Conservation (phyloP, 2,113 vertebrate species). For the Gymnarchus niloticus region DNA sequence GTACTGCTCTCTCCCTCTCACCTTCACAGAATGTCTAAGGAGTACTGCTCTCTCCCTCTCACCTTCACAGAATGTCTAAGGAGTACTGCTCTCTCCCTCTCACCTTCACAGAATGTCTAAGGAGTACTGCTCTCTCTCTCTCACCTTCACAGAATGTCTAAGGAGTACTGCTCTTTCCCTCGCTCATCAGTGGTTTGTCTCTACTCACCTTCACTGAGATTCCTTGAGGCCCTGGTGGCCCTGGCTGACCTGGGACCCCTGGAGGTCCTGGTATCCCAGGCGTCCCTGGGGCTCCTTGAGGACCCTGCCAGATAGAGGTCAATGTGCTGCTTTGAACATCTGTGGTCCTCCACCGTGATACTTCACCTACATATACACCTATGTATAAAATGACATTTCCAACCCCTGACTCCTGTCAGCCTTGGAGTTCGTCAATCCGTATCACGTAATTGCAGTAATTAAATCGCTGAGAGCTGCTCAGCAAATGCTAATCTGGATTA, state of each 20-base stretch:
- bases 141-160: too few species aligned
- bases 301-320: slow-evolving; percentile 49
- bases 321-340: neutral
- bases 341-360: neutral
- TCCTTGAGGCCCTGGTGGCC: slow-evolving; percentile 64
- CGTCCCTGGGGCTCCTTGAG: slow-evolving; percentile 56
- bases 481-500: neutral
- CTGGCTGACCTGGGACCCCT: slow-evolving; percentile 60
- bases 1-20: too few species aligned
- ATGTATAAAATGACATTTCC: neutral
- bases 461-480: neutral
- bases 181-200: neutral
- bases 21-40: too few species aligned
- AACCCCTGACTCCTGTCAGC: neutral
- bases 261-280: slow-evolving; percentile 55
- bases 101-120: too few species aligned
- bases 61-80: too few species aligned
- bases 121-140: too few species aligned
- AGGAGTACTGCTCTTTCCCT: neutral
- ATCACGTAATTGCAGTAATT: neutral
- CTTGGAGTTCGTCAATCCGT: neutral
- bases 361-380: neutral
- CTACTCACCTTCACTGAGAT: slow-evolving; percentile 69
- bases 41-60: too few species aligned
- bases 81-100: too few species aligned